Evolutionary conservation across 2,113 vertebrate genomes (phyloP).

Genomic region (Notechis scutatus): DNA sequence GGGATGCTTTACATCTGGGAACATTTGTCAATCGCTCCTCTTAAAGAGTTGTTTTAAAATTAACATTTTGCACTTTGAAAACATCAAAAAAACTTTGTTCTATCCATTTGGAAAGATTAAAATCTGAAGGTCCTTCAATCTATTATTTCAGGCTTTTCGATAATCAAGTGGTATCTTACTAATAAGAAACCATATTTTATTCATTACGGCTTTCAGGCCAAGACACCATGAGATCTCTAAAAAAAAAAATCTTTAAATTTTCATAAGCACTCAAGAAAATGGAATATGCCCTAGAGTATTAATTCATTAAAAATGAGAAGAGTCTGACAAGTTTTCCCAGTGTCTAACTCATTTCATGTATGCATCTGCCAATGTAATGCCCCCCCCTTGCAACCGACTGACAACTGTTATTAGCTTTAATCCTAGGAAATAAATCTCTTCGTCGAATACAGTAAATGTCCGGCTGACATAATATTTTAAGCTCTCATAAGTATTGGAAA

Average conservation of each 20-base stretch:
- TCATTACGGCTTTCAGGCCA: slow-evolving; percentile 47
- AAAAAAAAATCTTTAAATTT: slow-evolving; percentile 44
- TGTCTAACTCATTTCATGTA: slow-evolving; percentile 42
- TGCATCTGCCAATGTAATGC: slow-evolving; percentile 28
- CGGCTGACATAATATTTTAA: not conserved
- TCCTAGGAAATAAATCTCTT: slow-evolving; percentile 33
- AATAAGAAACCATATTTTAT: slow-evolving; percentile 52
- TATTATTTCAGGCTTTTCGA: slow-evolving; percentile 36
- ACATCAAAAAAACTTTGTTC: not conserved
- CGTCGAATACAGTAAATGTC: slow-evolving; percentile 28
- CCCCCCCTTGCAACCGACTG: slow-evolving; percentile 6
- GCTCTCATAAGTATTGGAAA: not conserved
- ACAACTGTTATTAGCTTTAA: slow-evolving; percentile 25
- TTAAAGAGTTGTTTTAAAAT: not conserved
- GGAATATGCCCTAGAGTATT: slow-evolving; percentile 43
- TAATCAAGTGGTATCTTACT: slow-evolving; percentile 40
- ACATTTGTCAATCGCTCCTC: not conserved
- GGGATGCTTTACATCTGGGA: not conserved
- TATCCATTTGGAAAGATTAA: slow-evolving; percentile 2
- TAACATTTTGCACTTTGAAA: not conserved
- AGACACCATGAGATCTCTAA: slow-evolving; percentile 27
- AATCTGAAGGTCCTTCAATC: slow-evolving; percentile 23
- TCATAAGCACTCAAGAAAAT: slow-evolving; percentile 55
- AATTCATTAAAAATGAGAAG: slow-evolving; percentile 53
- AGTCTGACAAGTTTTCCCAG: slow-evolving; percentile 47